Evolutionary conservation across 2,888 invertebrate genomes (phyloP), one percentile per base, ranked within the genome.

Genomic region (Pristionchus arcanus): DNA sequence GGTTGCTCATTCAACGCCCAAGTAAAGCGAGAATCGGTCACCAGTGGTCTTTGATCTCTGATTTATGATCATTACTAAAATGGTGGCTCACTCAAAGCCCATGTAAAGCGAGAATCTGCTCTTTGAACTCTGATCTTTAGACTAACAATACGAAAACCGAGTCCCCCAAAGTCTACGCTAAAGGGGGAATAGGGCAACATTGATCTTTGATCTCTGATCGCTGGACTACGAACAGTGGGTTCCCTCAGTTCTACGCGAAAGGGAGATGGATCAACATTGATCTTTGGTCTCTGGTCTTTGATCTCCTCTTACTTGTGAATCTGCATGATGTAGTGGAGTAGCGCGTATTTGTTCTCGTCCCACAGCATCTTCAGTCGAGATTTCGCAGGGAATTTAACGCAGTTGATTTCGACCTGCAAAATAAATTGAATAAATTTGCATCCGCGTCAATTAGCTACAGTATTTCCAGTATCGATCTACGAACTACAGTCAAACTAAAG

Each of bases 281-380:
- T 49, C 11, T 77, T 4, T 28, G 19, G 9, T 31, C 77, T n/a
- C n/a, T 15, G n/a, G n/a, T n/a, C n/a, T 49, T 81, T 53, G 53
- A 83, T 28, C 55, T 55, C 15, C 19, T 1, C 4, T 25, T 21
- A 91, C 94, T 94, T 91, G 90, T 94, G 94, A 95, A 97, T 97
- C 96, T 97, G 97, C 96, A 98, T 97, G 92, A 99, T 97, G 94
- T 96, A 98, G 81, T 96, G 95, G 0, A 99, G 92, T 3, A 99
- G 95, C 0, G 99, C 96, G 92, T 97, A 97, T 92, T 96, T 97
- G 95, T 99, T 98, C 90, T 98, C 97, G 83, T 97, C 95, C 99
- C 99, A 99, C 95, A 97, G 98, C 1, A 96, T 95, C 0, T 97
- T 96, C 89, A 99, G 95, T 90, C 97, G 96, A 0, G 83, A 34